These are phyloP conservation scores for Meganola albula DNA, from an alignment of 2,888 invertebrate genomes.

Conservation along the genomic window DNA sequence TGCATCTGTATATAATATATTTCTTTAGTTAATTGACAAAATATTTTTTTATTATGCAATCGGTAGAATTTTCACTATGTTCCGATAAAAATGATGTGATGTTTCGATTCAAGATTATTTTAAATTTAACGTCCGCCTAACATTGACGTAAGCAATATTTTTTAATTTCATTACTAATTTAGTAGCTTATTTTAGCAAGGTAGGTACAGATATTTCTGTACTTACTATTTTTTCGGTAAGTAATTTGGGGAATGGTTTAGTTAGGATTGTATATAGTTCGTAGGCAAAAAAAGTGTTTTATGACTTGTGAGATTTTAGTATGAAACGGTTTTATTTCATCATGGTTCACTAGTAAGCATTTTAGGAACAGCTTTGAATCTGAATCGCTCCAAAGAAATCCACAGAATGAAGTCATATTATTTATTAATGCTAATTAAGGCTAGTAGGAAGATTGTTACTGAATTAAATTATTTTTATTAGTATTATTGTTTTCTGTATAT, in stretches of 20 bases:
- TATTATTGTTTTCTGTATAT: constrained; percentile 70
- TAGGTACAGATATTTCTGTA: constrained; percentile 26
- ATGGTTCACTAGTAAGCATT: constrained; percentile 21
- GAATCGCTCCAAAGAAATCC: constrained; percentile 53
- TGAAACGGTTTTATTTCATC: constrained; percentile 18
- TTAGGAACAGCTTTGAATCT: constrained; percentile 28
- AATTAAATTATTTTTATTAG: constrained; percentile 69
- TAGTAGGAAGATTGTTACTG: constrained; percentile 62
- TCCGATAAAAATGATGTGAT: constrained; percentile 12
- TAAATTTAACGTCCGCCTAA: constrained; percentile 49
- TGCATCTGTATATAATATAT: constrained; percentile 24
- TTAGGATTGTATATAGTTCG: constrained; percentile 17
- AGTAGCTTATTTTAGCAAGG: constrained; percentile 17
- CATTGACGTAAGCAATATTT: constrained; percentile 51
- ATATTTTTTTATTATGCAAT: constrained; percentile 11
- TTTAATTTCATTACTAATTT: constrained; percentile 28
- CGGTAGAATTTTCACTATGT: constrained; percentile 19
- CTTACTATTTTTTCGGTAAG: constrained; percentile 11
- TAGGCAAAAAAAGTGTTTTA: constrained; percentile 22
- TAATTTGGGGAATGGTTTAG: constrained; percentile 26
- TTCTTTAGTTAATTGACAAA: constrained; percentile 25
- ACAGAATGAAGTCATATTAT: constrained; percentile 67
- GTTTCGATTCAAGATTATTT: constrained; percentile 13
- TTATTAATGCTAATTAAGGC: constrained; percentile 69
- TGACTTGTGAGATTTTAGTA: constrained; percentile 17